A percentile compares a stretch with the other conserved stretches of the same genome.
Evolutionary conservation across 2,888 invertebrate species (phyloP).

Genomic region (Ormia ochracea): DNA sequence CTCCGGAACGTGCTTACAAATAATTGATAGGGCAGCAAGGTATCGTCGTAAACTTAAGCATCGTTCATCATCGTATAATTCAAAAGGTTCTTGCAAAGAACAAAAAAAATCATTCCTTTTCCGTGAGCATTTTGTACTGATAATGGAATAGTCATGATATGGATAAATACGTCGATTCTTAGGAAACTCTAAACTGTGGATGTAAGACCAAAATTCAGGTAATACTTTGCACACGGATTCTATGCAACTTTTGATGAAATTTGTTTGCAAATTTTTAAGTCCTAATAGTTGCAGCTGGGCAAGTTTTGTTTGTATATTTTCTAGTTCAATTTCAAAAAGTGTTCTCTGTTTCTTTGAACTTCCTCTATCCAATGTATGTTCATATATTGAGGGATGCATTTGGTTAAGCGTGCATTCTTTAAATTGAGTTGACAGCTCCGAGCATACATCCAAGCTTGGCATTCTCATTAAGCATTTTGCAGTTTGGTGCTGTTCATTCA

Average conservation of each 20-base stretch:
- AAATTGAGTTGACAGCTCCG: slow-evolving; percentile 1
- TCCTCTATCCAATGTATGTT: slow-evolving; percentile 61
- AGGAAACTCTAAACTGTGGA: slow-evolving; percentile 69
- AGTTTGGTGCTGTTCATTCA: slow-evolving; percentile 17
- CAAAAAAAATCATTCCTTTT: slow-evolving; percentile 19
- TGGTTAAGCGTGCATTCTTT: slow-evolving; percentile 20
- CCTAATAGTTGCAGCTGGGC: slow-evolving; percentile 67
- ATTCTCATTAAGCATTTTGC: slow-evolving; percentile 64
- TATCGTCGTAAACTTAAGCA: slow-evolving; percentile 71
- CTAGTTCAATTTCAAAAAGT: slow-evolving; percentile 70
- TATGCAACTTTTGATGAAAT: slow-evolving; percentile 50
- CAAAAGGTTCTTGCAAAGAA: slow-evolving; percentile 65
- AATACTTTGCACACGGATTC: slow-evolving; percentile 69
- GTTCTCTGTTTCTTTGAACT: slow-evolving; percentile 66
- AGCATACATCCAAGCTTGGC: slow-evolving; percentile 63
- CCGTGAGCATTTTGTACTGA: slow-evolving; percentile 50
- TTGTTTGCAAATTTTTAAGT: slow-evolving; percentile 24
- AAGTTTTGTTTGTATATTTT: slow-evolving; percentile 68
- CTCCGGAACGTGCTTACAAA: slow-evolving; percentile 66
- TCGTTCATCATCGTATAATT: slow-evolving; percentile 67
- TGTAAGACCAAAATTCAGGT: slow-evolving; percentile 72
- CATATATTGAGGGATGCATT: slow-evolving; percentile 63
- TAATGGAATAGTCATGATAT: slow-evolving; percentile 67
- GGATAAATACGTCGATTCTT: slow-evolving; percentile 69
- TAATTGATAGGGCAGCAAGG: slow-evolving; percentile 68